Percentiles rank a stretch among this genome's conserved stretches.
These are phyloP conservation scores for Hyperoplus immaculatus DNA, from an alignment of 2,797 vertebrate species.

Conservation along the genomic window DNA sequence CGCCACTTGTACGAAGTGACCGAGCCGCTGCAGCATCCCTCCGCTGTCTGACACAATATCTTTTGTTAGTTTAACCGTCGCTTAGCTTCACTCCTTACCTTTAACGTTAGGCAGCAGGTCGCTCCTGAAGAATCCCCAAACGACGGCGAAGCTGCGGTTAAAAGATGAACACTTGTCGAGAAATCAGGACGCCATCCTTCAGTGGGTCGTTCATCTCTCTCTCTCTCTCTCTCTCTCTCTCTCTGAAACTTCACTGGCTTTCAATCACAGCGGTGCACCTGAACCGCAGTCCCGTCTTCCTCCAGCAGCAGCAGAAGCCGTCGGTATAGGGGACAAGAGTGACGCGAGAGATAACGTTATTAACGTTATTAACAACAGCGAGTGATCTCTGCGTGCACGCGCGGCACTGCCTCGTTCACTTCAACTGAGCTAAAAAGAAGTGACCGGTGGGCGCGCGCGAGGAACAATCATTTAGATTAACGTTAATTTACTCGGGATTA, in stretches of 20 bases:
- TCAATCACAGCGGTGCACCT: constrained; percentile 77
- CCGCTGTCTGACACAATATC: neutral
- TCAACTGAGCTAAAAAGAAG: constrained; percentile 26
- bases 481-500: neutral
- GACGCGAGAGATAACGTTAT: constrained; percentile 82
- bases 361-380: constrained; percentile 72
- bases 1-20: neutral
- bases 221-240: too few relatives aligned
- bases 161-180: constrained; percentile 43
- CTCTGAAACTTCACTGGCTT: constrained; percentile 48
- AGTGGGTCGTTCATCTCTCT: neutral
- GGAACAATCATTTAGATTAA: neutral
- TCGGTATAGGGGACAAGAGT: constrained; percentile 64
- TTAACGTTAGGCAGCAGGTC: constrained; percentile 55
- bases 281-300: constrained; percentile 63
- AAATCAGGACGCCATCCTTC: constrained; percentile 14
- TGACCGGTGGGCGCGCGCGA: constrained; percentile 40
- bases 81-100: constrained; percentile 68
- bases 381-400: constrained; percentile 66
- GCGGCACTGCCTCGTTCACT: constrained; percentile 42
- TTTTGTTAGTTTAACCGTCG: constrained; percentile 44
- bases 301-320: constrained; percentile 42
- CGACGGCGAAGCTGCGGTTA: constrained; percentile 31
- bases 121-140: constrained; percentile 60
- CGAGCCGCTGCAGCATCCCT: neutral